A percentile compares a stretch with the other conserved stretches of the same genome.
Evolutionary conservation across 2,113 vertebrate genomes (phyloP).

Genomic region (Sinosuthora webbiana): DNA sequence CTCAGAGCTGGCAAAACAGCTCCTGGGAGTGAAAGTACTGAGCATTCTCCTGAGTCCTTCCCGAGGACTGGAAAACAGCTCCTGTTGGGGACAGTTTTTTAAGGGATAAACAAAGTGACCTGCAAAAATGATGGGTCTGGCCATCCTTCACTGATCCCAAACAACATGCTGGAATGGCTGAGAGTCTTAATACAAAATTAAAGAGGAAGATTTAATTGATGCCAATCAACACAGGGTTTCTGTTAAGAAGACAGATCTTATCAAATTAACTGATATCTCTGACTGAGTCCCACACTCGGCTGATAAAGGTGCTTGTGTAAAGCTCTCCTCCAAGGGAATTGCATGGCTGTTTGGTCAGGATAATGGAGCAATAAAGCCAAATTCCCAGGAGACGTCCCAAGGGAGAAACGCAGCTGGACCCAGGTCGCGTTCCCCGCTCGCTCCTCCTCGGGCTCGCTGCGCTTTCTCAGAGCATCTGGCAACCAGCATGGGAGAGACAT

Average conservation of each 20-base stretch:
- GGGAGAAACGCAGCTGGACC: not conserved
- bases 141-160: not conserved
- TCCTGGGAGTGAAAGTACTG: not conserved
- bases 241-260: not conserved
- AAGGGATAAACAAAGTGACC: not conserved
- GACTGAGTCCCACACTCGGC: not conserved
- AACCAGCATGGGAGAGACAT: not conserved
- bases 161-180: not conserved
- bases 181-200: not conserved
- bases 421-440: rapidly evolving
- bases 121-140: not conserved
- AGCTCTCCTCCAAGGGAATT: not conserved
- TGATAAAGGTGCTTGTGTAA: not conserved
- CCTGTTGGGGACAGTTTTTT: not conserved
- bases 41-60: not conserved
- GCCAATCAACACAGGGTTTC: not conserved
- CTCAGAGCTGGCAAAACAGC: not conserved
- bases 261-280: not conserved
- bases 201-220: not conserved
- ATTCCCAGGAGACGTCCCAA: not conserved
- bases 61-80: not conserved
- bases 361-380: not conserved
- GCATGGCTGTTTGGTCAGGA: not conserved
- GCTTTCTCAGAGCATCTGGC: not conserved
- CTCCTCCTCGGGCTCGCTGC: rapidly evolving